Base-by-base conservation (phyloP, 2,797 vertebrate species). In the Lacerta agilis region DNA sequence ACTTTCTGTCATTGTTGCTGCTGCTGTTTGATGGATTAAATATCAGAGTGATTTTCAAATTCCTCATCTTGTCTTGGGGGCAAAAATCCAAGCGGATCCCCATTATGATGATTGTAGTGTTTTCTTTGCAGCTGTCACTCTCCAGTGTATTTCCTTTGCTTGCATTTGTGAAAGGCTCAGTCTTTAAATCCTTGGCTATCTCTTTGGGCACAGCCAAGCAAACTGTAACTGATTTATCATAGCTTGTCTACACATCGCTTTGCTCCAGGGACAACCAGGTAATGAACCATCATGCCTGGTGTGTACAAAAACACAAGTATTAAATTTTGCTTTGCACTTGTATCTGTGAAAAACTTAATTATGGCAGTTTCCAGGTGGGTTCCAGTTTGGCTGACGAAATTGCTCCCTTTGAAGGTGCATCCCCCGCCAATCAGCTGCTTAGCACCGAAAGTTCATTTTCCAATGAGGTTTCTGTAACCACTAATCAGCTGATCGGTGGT, bases 31-130 rank as follows among this genome's bases (percentile, higher is more conserved):
- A 86, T 71, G 86, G 58, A 61, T 85, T 85, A 76, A 87, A 5
- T 69, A 75, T 91, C 82, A 91, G 92, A 86, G 3, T 36, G 38
- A 67, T 77, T 38, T 86, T 85, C 81, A 86, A 90, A 90, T 87
- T 91, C 23, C 0, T 0, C 20, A 61, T 86, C 67, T 8, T 18
- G 4, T 90, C 66, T 36, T 33, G 15, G 23, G 38, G 27, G 5
- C 6, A 86, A 81, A 15, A 90, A n/a, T 4, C 55, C 67, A 86
- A 41, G 1, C 64, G 71, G 33, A 2, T 17, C 18, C 23, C 4
- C 61, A 79, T 91, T 80, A 66, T 3, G 15, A 13, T 13, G 64
- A 71, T 67, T 76, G 73, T 23, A 18, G 0, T 86, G 3, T 79
- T 85, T 79, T 64, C 18, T 87, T 91, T 86, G n/a, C 45, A 81